Evolutionary conservation across 2,797 vertebrate genomes (phyloP).

Genomic region (Salarias fasciatus): DNA sequence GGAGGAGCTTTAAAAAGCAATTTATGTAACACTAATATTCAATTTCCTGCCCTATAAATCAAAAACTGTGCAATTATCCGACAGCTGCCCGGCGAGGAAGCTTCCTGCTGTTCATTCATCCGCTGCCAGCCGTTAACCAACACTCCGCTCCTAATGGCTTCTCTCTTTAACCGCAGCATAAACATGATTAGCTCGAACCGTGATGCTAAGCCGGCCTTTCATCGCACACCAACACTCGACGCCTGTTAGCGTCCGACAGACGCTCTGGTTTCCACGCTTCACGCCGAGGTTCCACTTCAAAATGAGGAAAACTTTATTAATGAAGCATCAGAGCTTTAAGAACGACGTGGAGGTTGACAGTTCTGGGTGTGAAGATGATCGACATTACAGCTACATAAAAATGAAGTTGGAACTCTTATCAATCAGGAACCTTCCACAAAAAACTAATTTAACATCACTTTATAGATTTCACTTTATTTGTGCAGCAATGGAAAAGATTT

Average conservation of each 20-base stretch:
- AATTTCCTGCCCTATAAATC: conserved; percentile 59
- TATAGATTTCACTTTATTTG: no score
- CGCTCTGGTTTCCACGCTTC: neutral
- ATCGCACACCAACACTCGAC: neutral
- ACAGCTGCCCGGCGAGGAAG: conserved; percentile 50
- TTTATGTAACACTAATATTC: conserved; percentile 62
- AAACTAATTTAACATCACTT: no score
- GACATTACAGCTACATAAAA: no score
- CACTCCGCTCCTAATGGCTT: conserved; percentile 37
- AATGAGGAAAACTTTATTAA: no score
- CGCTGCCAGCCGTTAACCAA: conserved; percentile 45
- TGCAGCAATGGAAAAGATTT: no score
- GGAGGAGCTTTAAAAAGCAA: conserved; percentile 44
- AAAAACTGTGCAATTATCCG: conserved; percentile 52
- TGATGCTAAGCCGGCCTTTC: conserved; percentile 22
- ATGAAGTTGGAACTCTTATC: no score
- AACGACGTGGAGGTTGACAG: no score
- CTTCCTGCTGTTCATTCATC: conserved; percentile 46
- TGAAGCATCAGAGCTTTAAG: no score
- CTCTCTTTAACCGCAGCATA: conserved; percentile 48
- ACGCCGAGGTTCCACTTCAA: neutral
- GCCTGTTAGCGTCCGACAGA: neutral
- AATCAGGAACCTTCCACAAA: no score
- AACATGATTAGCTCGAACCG: conserved; percentile 54
- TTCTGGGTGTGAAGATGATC: no score